Evolutionary conservation across 37 sponge, comb jelly and placozoan species (phyloP).

Genomic region (Crambe crambe): DNA sequence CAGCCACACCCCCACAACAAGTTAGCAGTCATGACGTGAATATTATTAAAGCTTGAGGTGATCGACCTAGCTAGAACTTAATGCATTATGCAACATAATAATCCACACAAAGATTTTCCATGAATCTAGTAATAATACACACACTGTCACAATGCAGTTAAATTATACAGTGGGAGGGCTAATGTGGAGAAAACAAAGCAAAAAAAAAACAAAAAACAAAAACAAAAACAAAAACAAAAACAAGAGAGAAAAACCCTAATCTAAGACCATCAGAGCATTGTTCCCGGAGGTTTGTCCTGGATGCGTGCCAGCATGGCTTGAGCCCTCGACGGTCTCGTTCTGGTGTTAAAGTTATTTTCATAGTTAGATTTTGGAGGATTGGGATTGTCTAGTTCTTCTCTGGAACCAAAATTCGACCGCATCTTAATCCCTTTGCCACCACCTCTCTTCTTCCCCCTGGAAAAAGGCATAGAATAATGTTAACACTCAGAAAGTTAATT

Average conservation of each 20-base stretch:
- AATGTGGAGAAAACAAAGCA: no score
- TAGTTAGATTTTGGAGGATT: not conserved
- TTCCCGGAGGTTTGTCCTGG: slow-evolving; percentile 31
- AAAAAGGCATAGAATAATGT: slow-evolving; percentile 4
- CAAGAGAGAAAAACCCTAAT: no score
- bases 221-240: no score
- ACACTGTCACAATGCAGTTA: no score
- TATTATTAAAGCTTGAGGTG: no score
- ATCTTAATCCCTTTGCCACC: not conserved
- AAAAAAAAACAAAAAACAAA: no score
- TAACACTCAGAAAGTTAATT: not conserved
- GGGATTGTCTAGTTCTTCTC: not conserved
- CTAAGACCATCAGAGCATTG: slow-evolving; percentile 45
- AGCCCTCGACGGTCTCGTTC: slow-evolving; percentile 20
- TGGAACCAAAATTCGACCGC: slow-evolving; percentile 1
- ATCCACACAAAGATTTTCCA: no score
- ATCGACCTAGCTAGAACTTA: no score
- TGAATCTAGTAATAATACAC: no score
- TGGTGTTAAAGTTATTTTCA: not conserved
- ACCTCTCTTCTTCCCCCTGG: slow-evolving; percentile 21
- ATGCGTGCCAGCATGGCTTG: slow-evolving; percentile 34
- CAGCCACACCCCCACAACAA: not conserved
- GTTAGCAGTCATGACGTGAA: no score
- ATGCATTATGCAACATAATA: no score
- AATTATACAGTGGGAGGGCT: no score